Conservation (phyloP, 2,888 invertebrate genomes). For the Eupeodes luniger region DNA sequence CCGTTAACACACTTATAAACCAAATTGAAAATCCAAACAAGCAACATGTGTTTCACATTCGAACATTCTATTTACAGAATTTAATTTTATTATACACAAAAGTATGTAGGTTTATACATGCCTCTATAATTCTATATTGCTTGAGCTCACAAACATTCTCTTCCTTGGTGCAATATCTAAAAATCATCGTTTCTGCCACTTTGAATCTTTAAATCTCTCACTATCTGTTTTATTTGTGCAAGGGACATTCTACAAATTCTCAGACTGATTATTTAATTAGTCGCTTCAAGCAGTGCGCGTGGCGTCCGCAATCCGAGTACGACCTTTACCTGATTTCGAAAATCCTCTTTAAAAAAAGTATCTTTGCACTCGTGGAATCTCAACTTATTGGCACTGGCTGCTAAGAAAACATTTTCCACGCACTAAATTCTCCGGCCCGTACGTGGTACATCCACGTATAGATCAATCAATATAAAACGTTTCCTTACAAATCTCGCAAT, state of each 20-base stretch:
- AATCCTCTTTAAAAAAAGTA: slow-evolving; percentile 28
- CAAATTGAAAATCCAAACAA: slow-evolving; percentile 30
- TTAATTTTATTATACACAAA: neutral
- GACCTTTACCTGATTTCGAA: slow-evolving; percentile 68
- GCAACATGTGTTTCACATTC: slow-evolving; percentile 62
- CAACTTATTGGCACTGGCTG: neutral
- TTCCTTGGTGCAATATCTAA: neutral
- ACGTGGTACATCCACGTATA: neutral
- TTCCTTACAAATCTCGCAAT: slow-evolving; percentile 20
- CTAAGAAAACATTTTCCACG: slow-evolving; percentile 31
- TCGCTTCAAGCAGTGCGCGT: slow-evolving; percentile 19
- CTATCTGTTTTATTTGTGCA: slow-evolving; percentile 3
- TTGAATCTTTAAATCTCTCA: slow-evolving; percentile 29
- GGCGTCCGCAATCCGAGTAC: neutral
- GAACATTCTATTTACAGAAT: slow-evolving; percentile 53
- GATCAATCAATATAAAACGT: slow-evolving; percentile 35
- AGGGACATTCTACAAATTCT: slow-evolving; percentile 36
- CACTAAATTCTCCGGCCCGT: neutral
- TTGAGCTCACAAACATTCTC: neutral
- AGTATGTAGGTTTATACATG: neutral
- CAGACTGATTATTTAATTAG: slow-evolving; percentile 25
- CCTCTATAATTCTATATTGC: neutral
- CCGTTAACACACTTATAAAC: slow-evolving; percentile 7
- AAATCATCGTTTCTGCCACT: slow-evolving; percentile 29
- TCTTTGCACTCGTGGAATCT: slow-evolving; percentile 25